phyloP scores from a whole-genome alignment of 1,140 invertebrate species.

The Nephila pilipes region DNA sequence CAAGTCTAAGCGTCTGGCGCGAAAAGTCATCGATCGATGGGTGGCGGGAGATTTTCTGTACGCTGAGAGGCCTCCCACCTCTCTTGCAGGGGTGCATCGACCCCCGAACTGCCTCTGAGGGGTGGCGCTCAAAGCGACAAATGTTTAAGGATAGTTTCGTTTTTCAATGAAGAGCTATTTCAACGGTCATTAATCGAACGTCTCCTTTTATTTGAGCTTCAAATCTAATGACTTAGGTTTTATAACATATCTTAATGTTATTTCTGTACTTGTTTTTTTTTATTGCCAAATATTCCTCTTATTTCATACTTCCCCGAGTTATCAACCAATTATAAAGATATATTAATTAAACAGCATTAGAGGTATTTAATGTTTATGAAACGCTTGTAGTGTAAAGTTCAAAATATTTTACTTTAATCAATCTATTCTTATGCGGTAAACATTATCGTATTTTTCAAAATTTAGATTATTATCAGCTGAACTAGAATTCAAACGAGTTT shows the following conservation, averaged over 20 bases:
- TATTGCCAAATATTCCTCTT: too few relatives aligned
- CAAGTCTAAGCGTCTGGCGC: slow-evolving; percentile 73
- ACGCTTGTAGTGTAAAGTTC: background rate
- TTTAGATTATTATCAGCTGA: too few relatives aligned
- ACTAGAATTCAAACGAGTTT: too few relatives aligned
- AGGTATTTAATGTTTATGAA: background rate
- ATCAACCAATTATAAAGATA: too few relatives aligned
- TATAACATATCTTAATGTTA: too few relatives aligned
- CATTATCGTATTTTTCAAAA: too few relatives aligned
- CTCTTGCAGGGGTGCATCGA: slow-evolving; percentile 57
- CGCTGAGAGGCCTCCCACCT: background rate
- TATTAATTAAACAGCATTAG: too few relatives aligned
- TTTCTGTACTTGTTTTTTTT: too few relatives aligned
- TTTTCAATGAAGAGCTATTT: background rate
- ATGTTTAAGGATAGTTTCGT: background rate
- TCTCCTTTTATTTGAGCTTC: background rate
- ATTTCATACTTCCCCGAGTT: too few relatives aligned
- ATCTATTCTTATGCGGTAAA: too few relatives aligned
- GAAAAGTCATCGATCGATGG: slow-evolving; percentile 76
- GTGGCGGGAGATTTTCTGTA: slow-evolving; percentile 50
- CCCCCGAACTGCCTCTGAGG: slow-evolving; percentile 8
- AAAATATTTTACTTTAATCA: too few relatives aligned
- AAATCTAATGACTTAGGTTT: too few relatives aligned
- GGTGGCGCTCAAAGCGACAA: background rate
- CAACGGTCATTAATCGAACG: background rate